Conservation (phyloP, 2,797 vertebrate species). For the Enteromius paludinosus region DNA sequence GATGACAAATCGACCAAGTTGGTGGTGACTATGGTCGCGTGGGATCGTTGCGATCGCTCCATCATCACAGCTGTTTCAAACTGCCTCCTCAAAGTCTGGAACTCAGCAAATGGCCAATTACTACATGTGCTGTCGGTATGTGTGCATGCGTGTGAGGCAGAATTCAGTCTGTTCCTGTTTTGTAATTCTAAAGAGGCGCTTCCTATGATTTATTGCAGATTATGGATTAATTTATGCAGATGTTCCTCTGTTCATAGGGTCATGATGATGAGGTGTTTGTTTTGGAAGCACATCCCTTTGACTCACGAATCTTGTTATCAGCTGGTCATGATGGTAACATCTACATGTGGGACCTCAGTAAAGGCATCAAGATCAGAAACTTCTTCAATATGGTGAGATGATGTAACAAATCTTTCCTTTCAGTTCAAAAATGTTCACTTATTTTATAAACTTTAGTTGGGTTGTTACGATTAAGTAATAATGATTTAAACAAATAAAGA, state of each 20-base stretch:
- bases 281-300: conserved; percentile 95
- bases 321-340: conserved; percentile 98
- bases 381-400: conserved; percentile 96
- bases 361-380: conserved; percentile 94
- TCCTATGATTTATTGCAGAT: neutral
- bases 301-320: conserved; percentile 93
- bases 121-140: conserved; percentile 92
- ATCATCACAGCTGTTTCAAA: conserved; percentile 98
- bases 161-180: conserved; percentile 3
- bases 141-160: conserved; percentile 6
- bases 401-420: neutral
- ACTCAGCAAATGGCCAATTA: conserved; percentile 87
- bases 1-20: conserved; percentile 95
- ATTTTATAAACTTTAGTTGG: neutral
- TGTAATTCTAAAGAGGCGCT: neutral
- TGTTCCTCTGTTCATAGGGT: conserved; percentile 76
- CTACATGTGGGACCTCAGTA: conserved; percentile 94
- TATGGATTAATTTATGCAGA: neutral
- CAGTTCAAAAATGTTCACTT: neutral
- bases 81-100: conserved; percentile 97
- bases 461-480: neutral
- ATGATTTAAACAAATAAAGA: too few relatives aligned
- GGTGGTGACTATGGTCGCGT: conserved; percentile 98
- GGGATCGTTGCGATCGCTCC: conserved; percentile 90
- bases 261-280: conserved; percentile 98